Evolutionary conservation across 2,797 vertebrate genomes (phyloP).

Genomic region (Rhinatrema bivittatum): DNA sequence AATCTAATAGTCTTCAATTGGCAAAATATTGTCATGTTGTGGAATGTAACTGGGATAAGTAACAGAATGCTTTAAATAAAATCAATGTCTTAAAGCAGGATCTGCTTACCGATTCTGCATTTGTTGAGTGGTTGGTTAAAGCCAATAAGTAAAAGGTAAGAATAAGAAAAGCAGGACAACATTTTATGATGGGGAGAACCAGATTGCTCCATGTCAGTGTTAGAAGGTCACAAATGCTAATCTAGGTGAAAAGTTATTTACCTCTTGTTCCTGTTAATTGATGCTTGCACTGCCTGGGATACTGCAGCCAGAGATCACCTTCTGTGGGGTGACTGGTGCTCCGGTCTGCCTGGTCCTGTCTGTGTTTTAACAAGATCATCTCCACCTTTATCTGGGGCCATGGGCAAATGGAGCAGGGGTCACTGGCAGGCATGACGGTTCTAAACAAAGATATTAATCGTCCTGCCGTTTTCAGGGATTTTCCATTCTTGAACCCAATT

Average conservation of each 20-base stretch:
- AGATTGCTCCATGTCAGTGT: too few relatives aligned
- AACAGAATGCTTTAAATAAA: too few relatives aligned
- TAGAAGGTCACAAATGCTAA: too few relatives aligned
- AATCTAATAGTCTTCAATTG: too few relatives aligned
- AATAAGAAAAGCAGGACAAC: too few relatives aligned
- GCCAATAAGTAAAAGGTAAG: too few relatives aligned
- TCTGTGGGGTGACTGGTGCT: slow-evolving; percentile 12
- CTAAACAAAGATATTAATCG: slow-evolving; percentile 13
- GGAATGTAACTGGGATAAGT: too few relatives aligned
- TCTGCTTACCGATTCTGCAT: too few relatives aligned
- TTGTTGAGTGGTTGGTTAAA: too few relatives aligned
- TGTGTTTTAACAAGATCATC: slow-evolving; percentile 13
- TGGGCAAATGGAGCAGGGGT: slow-evolving; percentile 10
- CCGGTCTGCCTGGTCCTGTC: slow-evolving; percentile 2
- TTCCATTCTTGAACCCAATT: slow-evolving; percentile 11
- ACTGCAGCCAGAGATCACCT: slow-evolving; percentile 11
- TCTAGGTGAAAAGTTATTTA: slow-evolving; percentile 12
- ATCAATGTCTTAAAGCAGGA: too few relatives aligned
- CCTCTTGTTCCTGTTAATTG: background rate
- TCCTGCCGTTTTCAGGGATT: slow-evolving; percentile 1
- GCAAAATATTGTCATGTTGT: too few relatives aligned
- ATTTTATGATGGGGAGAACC: too few relatives aligned
- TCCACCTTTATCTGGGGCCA: slow-evolving; percentile 9
- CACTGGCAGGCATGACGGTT: slow-evolving; percentile 4
- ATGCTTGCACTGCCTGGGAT: background rate